A percentile compares a stretch with the other conserved stretches of the same genome.
Evolutionary conservation across 2,113 vertebrate genomes (phyloP).

Genomic region (Rhinogobius similis): DNA sequence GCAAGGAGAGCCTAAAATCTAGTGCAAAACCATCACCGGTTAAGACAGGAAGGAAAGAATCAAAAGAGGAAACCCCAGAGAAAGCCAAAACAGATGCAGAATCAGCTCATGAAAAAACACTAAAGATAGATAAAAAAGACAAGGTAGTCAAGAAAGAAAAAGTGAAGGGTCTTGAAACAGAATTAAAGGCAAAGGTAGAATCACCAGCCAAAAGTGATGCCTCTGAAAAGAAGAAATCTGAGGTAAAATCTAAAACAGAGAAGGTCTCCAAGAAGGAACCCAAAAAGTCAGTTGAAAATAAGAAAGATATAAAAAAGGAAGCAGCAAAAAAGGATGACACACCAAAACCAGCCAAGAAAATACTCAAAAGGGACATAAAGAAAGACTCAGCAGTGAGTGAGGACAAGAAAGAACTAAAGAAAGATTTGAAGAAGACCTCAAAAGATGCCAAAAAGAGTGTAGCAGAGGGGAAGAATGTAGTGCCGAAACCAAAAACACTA

Average conservation of each 20-base stretch:
- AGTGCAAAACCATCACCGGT: slow-evolving; percentile 80
- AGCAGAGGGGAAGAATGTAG: slow-evolving; percentile 80
- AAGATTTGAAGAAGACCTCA: slow-evolving; percentile 79
- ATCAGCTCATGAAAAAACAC: slow-evolving; percentile 79
- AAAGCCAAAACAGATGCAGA: slow-evolving; percentile 74
- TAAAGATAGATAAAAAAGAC: slow-evolving; percentile 89
- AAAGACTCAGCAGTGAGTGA: slow-evolving; percentile 82
- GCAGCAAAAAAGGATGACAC: slow-evolving; percentile 78
- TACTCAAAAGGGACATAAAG: slow-evolving; percentile 83
- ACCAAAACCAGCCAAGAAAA: slow-evolving; percentile 82
- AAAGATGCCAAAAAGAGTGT: slow-evolving; percentile 86
- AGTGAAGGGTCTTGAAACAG: slow-evolving; percentile 82
- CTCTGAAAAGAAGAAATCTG: slow-evolving; percentile 84
- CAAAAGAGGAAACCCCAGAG: slow-evolving; percentile 87
- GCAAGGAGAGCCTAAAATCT: slow-evolving; percentile 91
- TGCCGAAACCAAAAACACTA: slow-evolving; percentile 85
- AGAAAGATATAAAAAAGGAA: slow-evolving; percentile 81
- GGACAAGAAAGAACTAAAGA: slow-evolving; percentile 87
- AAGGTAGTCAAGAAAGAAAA: slow-evolving; percentile 87
- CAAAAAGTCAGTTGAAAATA: slow-evolving; percentile 88
- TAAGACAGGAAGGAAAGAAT: slow-evolving; percentile 85
- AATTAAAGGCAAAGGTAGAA: slow-evolving; percentile 79
- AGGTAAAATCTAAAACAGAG: slow-evolving; percentile 83
- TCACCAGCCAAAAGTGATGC: slow-evolving; percentile 77
- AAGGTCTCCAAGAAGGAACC: slow-evolving; percentile 85